Percentiles rank a stretch among this genome's conserved stretches.
Conservation (phyloP, 2,797 vertebrate genomes). For the Gobio occitaniae region DNA sequence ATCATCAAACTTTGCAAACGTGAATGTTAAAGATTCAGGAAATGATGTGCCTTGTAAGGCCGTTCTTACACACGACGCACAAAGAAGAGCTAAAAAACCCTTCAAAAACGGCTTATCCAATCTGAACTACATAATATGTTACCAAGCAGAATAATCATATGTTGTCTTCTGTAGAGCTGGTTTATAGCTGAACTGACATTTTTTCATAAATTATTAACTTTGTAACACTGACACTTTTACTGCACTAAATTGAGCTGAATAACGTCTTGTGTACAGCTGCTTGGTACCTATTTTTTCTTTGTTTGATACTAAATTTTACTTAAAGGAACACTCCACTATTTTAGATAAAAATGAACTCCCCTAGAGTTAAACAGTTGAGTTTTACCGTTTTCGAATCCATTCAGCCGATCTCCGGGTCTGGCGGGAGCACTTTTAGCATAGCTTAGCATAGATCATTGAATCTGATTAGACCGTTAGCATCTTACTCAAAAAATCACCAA, state of each 20-base stretch:
- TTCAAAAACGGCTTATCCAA: background rate
- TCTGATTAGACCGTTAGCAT: too few relatives aligned
- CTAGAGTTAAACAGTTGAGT: too few relatives aligned
- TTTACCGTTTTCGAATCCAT: too few relatives aligned
- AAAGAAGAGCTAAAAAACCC: too few relatives aligned
- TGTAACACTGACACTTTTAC: background rate
- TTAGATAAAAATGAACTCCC: too few relatives aligned
- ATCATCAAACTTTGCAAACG: background rate
- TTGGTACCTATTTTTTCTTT: background rate
- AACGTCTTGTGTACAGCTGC: background rate
- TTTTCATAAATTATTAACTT: background rate
- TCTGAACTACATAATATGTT: background rate
- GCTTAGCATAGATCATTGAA: too few relatives aligned
- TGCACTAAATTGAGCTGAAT: background rate
- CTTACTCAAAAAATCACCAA: too few relatives aligned
- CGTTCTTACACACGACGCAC: background rate
- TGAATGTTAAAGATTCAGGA: background rate
- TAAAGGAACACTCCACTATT: too few relatives aligned
- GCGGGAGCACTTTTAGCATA: too few relatives aligned
- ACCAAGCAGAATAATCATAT: background rate
- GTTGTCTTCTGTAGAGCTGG: background rate
- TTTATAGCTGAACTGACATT: background rate
- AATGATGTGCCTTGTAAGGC: background rate
- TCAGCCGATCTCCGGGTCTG: too few relatives aligned
- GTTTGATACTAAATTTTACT: background rate